Percentiles rank a stretch among this genome's conserved stretches.
Evolutionary conservation across 2,888 invertebrate species (phyloP).

Genomic region (Amphipyra tragopoginis): DNA sequence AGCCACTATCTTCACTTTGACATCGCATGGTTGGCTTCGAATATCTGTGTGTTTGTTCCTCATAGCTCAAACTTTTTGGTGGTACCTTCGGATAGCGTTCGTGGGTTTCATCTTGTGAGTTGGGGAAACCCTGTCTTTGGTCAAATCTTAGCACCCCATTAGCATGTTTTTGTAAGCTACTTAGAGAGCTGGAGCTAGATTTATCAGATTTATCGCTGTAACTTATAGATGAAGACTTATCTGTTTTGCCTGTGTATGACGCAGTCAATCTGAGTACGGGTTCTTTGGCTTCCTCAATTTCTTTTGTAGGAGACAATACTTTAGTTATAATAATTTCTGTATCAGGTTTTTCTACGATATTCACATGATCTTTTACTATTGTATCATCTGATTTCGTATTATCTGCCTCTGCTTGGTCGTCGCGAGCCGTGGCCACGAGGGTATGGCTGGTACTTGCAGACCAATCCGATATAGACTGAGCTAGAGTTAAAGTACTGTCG

Average conservation of each 20-base stretch:
- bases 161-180: slow-evolving; percentile 85
- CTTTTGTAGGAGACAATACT: slow-evolving; percentile 68
- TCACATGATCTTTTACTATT: slow-evolving; percentile 77
- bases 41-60: slow-evolving; percentile 83
- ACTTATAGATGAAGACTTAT: slow-evolving; percentile 88
- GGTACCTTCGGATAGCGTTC: slow-evolving; percentile 82
- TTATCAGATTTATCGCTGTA: slow-evolving; percentile 88
- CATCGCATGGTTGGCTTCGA: slow-evolving; percentile 88
- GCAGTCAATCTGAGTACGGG: slow-evolving; percentile 78
- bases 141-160: slow-evolving; percentile 82
- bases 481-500: slow-evolving; percentile 93
- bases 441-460: slow-evolving; percentile 95
- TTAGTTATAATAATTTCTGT: slow-evolving; percentile 64
- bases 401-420: slow-evolving; percentile 82
- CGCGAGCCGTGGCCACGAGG: slow-evolving; percentile 91
- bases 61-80: slow-evolving; percentile 87
- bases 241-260: slow-evolving; percentile 75
- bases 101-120: slow-evolving; percentile 71
- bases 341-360: slow-evolving; percentile 68
- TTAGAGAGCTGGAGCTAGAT: slow-evolving; percentile 87
- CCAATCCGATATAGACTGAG: slow-evolving; percentile 95
- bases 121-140: slow-evolving; percentile 76
- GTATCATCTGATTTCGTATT: slow-evolving; percentile 85
- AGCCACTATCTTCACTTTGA: slow-evolving; percentile 90
- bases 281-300: slow-evolving; percentile 68